Evolutionary conservation across 1,140 invertebrate genomes (phyloP).

Genomic region (Hirudo medicinalis): DNA sequence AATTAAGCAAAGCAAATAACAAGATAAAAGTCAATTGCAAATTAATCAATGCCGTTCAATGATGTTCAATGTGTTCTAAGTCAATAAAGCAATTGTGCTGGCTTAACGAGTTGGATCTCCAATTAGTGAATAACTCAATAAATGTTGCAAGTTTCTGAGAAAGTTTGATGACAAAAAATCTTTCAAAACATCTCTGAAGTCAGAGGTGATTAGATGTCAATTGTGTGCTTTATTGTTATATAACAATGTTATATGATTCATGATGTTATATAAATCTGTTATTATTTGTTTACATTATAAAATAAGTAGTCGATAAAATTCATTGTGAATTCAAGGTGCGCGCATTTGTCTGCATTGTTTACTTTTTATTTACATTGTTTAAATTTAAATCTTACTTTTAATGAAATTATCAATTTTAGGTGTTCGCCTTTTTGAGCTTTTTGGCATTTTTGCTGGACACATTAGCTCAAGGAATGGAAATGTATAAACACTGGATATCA

Average conservation of each 20-base stretch:
- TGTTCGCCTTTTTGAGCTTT: neutral
- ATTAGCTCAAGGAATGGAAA: neutral
- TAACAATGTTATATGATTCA: no score
- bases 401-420: neutral
- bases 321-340: neutral
- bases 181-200: no score
- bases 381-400: neutral
- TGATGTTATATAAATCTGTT: no score
- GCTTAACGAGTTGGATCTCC: no score
- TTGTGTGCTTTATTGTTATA: no score
- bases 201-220: no score
- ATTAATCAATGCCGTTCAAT: no score
- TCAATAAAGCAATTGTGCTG: neutral
- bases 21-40: neutral
- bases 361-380: neutral
- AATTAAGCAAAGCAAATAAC: neutral
- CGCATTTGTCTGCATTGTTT: neutral
- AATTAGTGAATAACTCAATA: no score
- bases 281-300: no score
- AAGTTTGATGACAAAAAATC: no score
- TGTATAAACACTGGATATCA: neutral
- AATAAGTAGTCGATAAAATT: no score
- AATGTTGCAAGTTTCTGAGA: no score
- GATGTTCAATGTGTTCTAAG: neutral
- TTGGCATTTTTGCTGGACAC: constrained; percentile 9